phyloP scores from a whole-genome alignment of 1,140 invertebrate genomes.

The Drosophila kepulauana region DNA sequence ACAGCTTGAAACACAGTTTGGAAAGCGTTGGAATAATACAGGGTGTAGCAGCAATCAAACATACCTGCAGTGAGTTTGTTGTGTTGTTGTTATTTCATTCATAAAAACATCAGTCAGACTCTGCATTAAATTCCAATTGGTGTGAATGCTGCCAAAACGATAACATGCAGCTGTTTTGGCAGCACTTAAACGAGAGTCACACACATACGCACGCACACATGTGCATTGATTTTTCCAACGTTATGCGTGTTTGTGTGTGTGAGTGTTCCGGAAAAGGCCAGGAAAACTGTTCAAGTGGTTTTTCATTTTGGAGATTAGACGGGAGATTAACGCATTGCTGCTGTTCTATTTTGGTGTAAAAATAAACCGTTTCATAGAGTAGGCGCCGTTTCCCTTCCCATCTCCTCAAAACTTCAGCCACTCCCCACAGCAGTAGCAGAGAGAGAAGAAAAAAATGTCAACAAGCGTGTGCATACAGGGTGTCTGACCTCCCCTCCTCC shows the following conservation, averaged over 20 bases:
- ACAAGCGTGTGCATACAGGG: conserved; percentile 44
- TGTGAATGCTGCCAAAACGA: conserved; percentile 16
- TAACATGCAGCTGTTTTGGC: conserved; percentile 55
- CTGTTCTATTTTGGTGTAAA: conserved; percentile 48
- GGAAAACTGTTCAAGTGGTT: conserved; percentile 63
- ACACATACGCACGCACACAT: conserved; percentile 58
- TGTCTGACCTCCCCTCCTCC: conserved; percentile 1
- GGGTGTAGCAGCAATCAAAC: conserved; percentile 37
- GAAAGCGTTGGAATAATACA: conserved; percentile 44
- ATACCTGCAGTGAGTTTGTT: conserved; percentile 62
- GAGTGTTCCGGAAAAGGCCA: conserved; percentile 32
- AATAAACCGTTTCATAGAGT: conserved; percentile 50
- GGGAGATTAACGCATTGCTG: conserved; percentile 59
- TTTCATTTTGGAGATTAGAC: conserved; percentile 57
- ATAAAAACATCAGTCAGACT: conserved; percentile 63
- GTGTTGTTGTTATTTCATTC: conserved; percentile 60
- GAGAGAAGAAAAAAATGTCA: conserved; percentile 43
- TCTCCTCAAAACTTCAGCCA: not conserved
- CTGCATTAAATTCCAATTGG: conserved; percentile 57
- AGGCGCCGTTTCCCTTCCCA: not conserved
- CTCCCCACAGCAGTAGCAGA: not conserved
- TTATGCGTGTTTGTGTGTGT: conserved; percentile 27
- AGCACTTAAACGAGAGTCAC: conserved; percentile 20
- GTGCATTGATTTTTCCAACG: conserved; percentile 78
- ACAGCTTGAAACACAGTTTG: conserved; percentile 2